Conservation (phyloP, 2,797 vertebrate genomes). For the Arremon aurantiirostris region DNA sequence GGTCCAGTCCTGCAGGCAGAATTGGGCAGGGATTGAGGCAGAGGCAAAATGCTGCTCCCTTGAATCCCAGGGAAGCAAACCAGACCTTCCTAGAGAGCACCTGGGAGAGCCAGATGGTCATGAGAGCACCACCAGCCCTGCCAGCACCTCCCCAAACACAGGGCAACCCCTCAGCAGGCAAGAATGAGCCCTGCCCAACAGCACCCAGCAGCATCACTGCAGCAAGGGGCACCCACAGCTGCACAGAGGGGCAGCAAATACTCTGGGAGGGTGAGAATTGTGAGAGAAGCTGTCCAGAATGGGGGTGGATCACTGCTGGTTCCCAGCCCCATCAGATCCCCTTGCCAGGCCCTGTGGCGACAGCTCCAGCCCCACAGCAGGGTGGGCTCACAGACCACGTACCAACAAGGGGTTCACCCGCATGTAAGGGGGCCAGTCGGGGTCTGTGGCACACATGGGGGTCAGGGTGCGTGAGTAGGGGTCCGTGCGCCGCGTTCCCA, state of each 20-base stretch:
- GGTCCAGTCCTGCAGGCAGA: slow-evolving; percentile 86
- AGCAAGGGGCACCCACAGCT: not conserved
- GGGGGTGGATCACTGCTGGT: too few relatives aligned
- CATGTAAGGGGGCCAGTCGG: slow-evolving; percentile 90
- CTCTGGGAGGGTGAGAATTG: not conserved
- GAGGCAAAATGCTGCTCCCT: not conserved
- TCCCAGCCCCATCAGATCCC: fast-evolving
- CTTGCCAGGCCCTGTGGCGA: not conserved
- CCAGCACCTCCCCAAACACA: not conserved
- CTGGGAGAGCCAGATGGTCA: not conserved
- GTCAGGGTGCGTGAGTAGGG: slow-evolving; percentile 87
- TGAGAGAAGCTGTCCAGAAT: not conserved
- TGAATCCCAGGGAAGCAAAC: not conserved
- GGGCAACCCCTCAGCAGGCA: not conserved
- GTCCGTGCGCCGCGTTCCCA: slow-evolving; percentile 92
- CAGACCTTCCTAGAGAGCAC: not conserved
- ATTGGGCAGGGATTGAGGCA: not conserved
- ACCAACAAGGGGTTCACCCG: slow-evolving; percentile 92
- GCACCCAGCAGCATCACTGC: not conserved
- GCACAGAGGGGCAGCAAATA: not conserved
- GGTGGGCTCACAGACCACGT: not conserved
- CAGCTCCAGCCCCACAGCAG: not conserved
- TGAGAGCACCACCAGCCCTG: not conserved
- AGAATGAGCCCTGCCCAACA: not conserved
- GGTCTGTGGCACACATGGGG: slow-evolving; percentile 86